Conservation (phyloP, 1,140 invertebrate genomes). For the Halesus radiatus region DNA sequence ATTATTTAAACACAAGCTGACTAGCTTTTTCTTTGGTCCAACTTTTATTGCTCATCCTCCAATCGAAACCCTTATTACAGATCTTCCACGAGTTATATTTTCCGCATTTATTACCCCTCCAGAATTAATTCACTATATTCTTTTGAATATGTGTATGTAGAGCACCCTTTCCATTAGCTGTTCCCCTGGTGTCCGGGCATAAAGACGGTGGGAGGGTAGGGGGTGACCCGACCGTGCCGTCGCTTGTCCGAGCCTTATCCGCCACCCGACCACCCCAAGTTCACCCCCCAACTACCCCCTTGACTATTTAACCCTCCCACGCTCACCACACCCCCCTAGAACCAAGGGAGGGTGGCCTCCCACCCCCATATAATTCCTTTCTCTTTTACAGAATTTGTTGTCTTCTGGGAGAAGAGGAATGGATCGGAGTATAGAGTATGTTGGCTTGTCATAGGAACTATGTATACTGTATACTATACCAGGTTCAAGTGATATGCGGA, state of each 20-base stretch:
- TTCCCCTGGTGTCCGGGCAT: not conserved
- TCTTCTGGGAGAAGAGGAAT: not conserved
- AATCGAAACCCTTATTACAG: too few species aligned
- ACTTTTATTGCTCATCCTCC: too few species aligned
- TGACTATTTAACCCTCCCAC: conserved; percentile 8
- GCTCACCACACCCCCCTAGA: not conserved
- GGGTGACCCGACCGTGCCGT: conserved; percentile 9
- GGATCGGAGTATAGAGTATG: too few species aligned
- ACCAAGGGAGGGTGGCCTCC: not conserved
- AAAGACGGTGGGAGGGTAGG: not conserved
- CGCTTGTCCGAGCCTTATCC: conserved; percentile 25
- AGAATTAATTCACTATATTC: too few species aligned
- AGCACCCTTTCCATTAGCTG: conserved; percentile 12
- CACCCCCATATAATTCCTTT: conserved; percentile 15
- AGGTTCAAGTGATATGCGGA: too few species aligned
- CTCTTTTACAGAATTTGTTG: conserved; percentile 11
- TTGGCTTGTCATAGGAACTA: too few species aligned
- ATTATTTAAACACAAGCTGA: too few species aligned
- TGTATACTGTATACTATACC: too few species aligned
- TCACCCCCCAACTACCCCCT: not conserved
- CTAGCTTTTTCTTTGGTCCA: too few species aligned
- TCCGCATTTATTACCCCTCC: too few species aligned
- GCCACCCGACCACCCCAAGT: not conserved
- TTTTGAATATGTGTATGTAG: not conserved
- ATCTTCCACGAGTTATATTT: too few species aligned